Evolutionary conservation across 2,888 invertebrate genomes (phyloP).

Genomic region (Sarcophaga subvicina): DNA sequence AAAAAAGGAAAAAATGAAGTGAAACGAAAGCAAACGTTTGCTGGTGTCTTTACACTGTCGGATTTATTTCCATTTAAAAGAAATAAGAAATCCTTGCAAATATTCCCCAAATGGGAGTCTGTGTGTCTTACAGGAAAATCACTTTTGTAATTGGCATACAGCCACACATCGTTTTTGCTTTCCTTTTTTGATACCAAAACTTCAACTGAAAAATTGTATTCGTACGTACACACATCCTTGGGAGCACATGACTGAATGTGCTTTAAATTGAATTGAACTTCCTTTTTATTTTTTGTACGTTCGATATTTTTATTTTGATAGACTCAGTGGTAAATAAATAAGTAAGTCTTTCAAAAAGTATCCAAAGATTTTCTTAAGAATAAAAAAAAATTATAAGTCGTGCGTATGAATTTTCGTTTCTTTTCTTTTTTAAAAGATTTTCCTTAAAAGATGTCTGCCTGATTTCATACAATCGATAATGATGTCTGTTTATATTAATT

Average conservation of each 20-base stretch:
- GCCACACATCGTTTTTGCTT: constrained; percentile 65
- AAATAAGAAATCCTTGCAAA: no score
- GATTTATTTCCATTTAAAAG: constrained; percentile 56
- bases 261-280: constrained; percentile 30
- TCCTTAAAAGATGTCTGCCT: constrained; percentile 54
- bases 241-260: constrained; percentile 9
- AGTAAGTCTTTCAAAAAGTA: constrained; percentile 15
- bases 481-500: constrained; percentile 54
- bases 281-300: constrained; percentile 1
- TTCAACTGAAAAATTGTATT: constrained; percentile 19
- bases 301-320: constrained; percentile 12
- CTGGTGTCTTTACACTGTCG: constrained; percentile 57
- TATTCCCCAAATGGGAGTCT: constrained; percentile 57
- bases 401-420: constrained; percentile 46
- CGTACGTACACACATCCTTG: not conserved
- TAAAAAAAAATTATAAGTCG: constrained; percentile 37
- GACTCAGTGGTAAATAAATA: constrained; percentile 14
- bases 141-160: constrained; percentile 73
- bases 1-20: not conserved
- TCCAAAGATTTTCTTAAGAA: constrained; percentile 1
- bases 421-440: constrained; percentile 49
- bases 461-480: constrained; percentile 47
- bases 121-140: constrained; percentile 72
- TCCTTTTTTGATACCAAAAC: constrained; percentile 6
- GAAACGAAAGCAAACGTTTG: not conserved